Conservation (phyloP, 2,113 vertebrate species). For the Zapus hudsonius region DNA sequence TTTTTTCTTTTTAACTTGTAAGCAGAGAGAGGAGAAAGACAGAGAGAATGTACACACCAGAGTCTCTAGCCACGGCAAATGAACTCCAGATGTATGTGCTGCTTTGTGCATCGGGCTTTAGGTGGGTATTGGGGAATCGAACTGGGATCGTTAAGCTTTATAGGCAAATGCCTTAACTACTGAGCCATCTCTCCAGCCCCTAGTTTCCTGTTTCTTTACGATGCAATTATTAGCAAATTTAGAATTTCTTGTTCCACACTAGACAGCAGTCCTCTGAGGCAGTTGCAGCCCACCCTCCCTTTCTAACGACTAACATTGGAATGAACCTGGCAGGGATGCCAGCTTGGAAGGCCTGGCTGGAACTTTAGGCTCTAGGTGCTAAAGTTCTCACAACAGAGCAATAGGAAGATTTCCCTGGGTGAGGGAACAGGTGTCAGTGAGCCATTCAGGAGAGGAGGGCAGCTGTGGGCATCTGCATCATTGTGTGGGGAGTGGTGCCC, state of each 20-base stretch:
- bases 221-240: background rate
- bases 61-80: no score
- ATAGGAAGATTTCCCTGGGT: background rate
- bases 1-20: no score
- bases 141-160: no score
- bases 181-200: no score
- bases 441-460: background rate
- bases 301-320: background rate
- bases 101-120: no score
- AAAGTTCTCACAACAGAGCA: background rate
- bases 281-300: background rate
- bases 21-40: no score
- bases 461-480: background rate
- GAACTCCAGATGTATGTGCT: no score
- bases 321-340: background rate
- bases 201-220: conserved; percentile 7
- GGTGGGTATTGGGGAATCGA: no score
- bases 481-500: background rate
- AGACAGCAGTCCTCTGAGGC: background rate
- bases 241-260: background rate
- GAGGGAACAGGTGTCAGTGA: background rate
- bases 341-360: background rate
- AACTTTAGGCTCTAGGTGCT: background rate
- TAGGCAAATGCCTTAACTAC: no score
- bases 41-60: no score